Evolutionary conservation across 2,113 vertebrate species (phyloP).

Genomic region (Myrmophylax atrothorax): DNA sequence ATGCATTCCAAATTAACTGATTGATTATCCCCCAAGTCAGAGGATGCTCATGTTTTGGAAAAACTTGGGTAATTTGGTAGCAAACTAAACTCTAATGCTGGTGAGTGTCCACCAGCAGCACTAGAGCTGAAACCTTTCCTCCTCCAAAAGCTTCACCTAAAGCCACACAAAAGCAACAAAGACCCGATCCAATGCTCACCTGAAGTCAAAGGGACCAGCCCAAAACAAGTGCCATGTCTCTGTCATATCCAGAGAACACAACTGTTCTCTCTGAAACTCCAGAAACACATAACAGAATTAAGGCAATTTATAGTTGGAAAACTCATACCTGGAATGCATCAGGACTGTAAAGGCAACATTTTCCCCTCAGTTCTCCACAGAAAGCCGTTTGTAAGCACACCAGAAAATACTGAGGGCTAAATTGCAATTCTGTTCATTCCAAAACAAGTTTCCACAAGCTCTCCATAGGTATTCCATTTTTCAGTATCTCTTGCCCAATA

Average conservation of each 20-base stretch:
- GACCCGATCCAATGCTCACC: accelerated
- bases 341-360: background rate
- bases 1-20: background rate
- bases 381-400: background rate
- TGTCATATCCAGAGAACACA: background rate
- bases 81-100: background rate
- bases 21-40: background rate
- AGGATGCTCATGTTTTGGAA: background rate
- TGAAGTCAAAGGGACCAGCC: background rate
- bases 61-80: background rate
- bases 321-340: background rate
- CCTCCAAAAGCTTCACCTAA: background rate
- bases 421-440: background rate
- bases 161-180: background rate
- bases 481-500: conserved; percentile 6
- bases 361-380: background rate
- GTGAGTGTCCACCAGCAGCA: background rate
- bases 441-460: conserved; percentile 11
- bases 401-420: background rate
- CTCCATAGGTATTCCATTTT: background rate
- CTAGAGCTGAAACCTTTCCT: background rate
- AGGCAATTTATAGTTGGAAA: background rate
- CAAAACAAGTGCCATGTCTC: background rate
- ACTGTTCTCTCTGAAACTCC: background rate
- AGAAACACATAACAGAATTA: background rate